A percentile compares a stretch with the other conserved stretches of the same genome.
Conservation (phyloP, 1,140 invertebrate species). For the Chionoecetes opilio region DNA sequence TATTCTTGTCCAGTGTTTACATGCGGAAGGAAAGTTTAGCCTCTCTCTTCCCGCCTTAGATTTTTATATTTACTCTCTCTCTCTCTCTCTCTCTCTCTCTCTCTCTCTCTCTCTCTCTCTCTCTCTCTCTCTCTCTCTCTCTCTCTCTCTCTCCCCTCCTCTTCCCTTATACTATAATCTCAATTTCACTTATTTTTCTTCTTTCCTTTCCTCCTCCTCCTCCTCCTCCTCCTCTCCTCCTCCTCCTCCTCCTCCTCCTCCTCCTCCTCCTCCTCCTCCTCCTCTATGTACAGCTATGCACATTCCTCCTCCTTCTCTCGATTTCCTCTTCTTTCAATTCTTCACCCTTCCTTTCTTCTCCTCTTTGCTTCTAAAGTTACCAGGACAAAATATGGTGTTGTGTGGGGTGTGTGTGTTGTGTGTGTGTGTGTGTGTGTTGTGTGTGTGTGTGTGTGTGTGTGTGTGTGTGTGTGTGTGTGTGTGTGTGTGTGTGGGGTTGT, state of each 20-base stretch:
- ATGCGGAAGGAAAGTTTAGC: too few species aligned
- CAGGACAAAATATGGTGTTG: too few species aligned
- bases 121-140: too few species aligned
- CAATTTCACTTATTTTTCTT: background rate
- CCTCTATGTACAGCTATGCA: too few species aligned
- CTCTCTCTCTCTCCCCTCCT: background rate
- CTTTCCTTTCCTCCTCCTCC: background rate
- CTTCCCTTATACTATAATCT: too few species aligned
- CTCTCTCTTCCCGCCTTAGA: background rate
- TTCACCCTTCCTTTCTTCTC: too few species aligned
- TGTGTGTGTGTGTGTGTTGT: too few species aligned
- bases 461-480: too few species aligned
- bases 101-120: background rate
- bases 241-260: background rate
- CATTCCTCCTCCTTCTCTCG: conserved; percentile 27
- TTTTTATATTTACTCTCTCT: background rate
- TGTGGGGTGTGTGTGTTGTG: background rate
- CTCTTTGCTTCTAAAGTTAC: too few species aligned
- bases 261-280: conserved; percentile 47
- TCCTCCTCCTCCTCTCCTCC: background rate
- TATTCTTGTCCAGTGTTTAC: background rate
- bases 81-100: background rate
- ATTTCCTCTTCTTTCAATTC: background rate
- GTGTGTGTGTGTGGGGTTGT: too few species aligned
- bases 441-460: too few species aligned